phyloP scores from a whole-genome alignment of 2,113 vertebrate genomes.

The Eudyptes chrysolophus region DNA sequence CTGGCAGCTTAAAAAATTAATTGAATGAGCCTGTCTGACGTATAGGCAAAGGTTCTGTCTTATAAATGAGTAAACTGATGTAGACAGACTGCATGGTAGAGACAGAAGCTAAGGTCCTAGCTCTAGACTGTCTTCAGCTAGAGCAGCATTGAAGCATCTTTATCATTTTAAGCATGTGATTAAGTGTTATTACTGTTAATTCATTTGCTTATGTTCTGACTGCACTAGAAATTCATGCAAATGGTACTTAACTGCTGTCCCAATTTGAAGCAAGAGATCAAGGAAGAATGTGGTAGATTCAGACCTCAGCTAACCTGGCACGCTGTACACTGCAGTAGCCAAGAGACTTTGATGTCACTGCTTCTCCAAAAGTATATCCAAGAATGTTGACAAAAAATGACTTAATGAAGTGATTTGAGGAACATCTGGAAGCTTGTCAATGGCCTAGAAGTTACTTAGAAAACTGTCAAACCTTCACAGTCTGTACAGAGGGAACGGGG shows the following conservation, averaged over 20 bases:
- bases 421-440: neutral
- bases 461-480: neutral
- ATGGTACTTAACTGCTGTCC: neutral
- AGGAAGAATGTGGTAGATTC: accelerated
- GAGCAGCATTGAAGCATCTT: neutral
- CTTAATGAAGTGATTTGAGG: neutral
- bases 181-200: neutral
- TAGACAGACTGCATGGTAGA: neutral
- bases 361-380: neutral
- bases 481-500: neutral
- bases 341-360: neutral
- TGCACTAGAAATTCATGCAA: neutral
- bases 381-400: neutral
- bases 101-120: neutral
- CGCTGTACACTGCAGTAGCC: accelerated
- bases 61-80: neutral
- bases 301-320: neutral
- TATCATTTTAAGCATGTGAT: neutral
- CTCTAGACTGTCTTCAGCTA: neutral
- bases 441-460: neutral
- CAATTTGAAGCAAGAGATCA: neutral
- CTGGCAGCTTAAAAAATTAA: neutral
- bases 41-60: neutral
- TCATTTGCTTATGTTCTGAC: neutral
- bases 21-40: neutral